phyloP scores from a whole-genome alignment of 2,113 vertebrate species.

The Pica pica region DNA sequence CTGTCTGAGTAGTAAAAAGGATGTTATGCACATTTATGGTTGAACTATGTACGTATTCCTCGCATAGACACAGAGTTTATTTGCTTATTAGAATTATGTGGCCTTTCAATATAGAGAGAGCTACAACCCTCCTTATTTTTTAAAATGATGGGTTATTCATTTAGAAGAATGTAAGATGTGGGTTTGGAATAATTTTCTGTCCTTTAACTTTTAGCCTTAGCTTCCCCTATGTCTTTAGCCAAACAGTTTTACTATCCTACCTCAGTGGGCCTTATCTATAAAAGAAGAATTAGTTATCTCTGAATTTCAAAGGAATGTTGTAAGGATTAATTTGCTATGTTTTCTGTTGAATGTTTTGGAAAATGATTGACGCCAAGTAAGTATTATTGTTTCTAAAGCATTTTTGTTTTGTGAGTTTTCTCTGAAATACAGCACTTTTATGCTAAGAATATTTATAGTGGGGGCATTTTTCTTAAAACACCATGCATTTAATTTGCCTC shows the following conservation, averaged over 20 bases:
- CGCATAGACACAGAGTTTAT: background rate
- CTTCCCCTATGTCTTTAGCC: background rate
- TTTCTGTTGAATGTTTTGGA: background rate
- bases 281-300: background rate
- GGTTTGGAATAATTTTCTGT: background rate
- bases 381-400: background rate
- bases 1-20: background rate
- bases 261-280: background rate
- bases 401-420: background rate
- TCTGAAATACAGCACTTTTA: background rate
- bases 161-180: background rate
- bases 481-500: background rate
- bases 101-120: background rate
- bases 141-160: background rate
- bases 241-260: background rate
- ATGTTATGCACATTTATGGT: background rate
- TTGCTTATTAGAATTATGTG: background rate
- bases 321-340: background rate
- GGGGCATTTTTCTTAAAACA: background rate
- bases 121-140: background rate
- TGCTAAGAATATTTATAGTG: background rate
- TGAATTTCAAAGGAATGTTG: background rate
- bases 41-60: background rate
- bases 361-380: background rate
- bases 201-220: background rate